Conservation (phyloP, 2,113 vertebrate genomes). For the Hucho hucho region DNA sequence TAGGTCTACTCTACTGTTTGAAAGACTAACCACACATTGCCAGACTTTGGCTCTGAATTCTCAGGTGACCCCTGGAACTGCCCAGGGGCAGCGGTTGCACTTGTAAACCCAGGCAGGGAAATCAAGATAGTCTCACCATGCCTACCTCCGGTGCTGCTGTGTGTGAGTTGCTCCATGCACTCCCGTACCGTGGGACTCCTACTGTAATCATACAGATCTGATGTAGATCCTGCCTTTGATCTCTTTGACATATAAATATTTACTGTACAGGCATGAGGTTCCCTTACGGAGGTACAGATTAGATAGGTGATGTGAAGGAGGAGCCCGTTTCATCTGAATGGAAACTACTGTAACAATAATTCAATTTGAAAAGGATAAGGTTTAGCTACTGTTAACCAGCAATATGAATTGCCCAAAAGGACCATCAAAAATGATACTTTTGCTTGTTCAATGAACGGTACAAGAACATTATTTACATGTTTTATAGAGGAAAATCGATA, state of each 20-base stretch:
- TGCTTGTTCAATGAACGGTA: no score
- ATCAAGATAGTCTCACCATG: neutral
- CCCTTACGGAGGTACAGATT: neutral
- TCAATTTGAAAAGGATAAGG: neutral
- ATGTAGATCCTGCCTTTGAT: slow-evolving; percentile 9
- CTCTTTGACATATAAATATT: slow-evolving; percentile 12
- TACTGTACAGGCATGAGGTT: slow-evolving; percentile 1
- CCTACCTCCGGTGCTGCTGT: neutral
- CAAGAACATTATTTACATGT: no score
- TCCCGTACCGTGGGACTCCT: neutral
- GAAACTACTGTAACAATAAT: neutral
- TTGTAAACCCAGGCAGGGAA: slow-evolving; percentile 10
- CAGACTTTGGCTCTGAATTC: slow-evolving; percentile 1
- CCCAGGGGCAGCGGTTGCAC: slow-evolving; percentile 10
- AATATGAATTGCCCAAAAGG: neutral
- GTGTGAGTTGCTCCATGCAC: neutral
- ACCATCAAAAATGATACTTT: no score
- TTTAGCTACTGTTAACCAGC: neutral
- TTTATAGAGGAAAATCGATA: no score
- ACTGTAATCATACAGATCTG: slow-evolving; percentile 8
- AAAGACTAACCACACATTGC: slow-evolving; percentile 1
- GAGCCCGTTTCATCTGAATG: neutral
- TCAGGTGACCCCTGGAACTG: slow-evolving; percentile 1
- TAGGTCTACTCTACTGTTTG: slow-evolving; percentile 2
- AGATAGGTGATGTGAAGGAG: neutral